phyloP scores from a whole-genome alignment of 2,113 vertebrate species.

The Boleophthalmus pectinirostris region DNA sequence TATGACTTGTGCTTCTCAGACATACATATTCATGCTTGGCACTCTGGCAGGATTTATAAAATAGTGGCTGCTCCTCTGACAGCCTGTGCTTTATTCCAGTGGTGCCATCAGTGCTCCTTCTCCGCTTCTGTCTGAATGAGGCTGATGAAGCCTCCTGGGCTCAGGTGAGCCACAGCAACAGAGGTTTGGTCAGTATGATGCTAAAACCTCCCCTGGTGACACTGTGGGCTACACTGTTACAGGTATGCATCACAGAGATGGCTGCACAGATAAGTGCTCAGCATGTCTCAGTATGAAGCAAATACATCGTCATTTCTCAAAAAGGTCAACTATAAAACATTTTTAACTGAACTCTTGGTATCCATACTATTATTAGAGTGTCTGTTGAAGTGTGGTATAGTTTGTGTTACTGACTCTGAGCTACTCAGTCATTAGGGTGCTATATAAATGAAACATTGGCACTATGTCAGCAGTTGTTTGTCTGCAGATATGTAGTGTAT shows the following conservation, averaged over 20 bases:
- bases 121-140: conserved; percentile 40
- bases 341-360: background rate
- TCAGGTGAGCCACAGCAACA: conserved; percentile 42
- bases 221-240: background rate
- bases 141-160: conserved; percentile 61
- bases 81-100: conserved; percentile 50
- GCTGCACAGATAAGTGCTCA: background rate
- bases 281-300: background rate
- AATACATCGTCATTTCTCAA: background rate
- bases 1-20: conserved; percentile 70
- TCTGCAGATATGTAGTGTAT: background rate
- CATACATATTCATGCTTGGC: conserved; percentile 75
- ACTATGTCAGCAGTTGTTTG: background rate
- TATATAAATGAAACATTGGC: background rate
- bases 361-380: background rate
- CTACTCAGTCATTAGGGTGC: background rate
- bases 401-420: background rate
- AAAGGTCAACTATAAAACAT: background rate
- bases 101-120: conserved; percentile 40
- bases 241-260: conserved; percentile 3
- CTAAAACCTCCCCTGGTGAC: conserved; percentile 15
- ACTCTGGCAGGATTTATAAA: conserved; percentile 73
- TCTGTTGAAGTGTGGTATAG: background rate
- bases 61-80: conserved; percentile 67
- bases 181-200: conserved; percentile 35